These are phyloP conservation scores for Sinocyclocheilus anshuiensis DNA, from an alignment of 2,113 vertebrate species.

Conservation along the genomic window DNA sequence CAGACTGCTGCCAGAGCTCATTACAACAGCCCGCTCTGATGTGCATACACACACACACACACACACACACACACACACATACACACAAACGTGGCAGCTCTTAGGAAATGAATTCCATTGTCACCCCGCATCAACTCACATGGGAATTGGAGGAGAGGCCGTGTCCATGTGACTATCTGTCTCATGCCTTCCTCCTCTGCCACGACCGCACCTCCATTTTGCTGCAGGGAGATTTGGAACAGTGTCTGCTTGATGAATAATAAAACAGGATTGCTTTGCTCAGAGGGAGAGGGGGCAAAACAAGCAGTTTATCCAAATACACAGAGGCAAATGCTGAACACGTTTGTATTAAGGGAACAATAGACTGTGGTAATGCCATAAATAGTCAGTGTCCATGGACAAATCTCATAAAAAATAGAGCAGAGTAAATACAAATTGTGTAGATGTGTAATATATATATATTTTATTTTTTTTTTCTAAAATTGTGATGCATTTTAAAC, in stretches of 20 bases:
- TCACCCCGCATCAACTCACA: slow-evolving; percentile 56
- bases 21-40: slow-evolving; percentile 60
- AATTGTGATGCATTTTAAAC: too few relatives aligned
- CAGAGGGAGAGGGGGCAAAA: slow-evolving; percentile 11
- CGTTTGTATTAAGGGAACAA: slow-evolving; percentile 45
- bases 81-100: slow-evolving; percentile 35
- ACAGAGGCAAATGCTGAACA: slow-evolving; percentile 22
- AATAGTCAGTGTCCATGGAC: slow-evolving; percentile 37
- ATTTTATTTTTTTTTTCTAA: too few relatives aligned
- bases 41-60: slow-evolving; percentile 50
- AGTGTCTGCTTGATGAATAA: slow-evolving; percentile 60
- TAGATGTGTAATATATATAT: too few relatives aligned
- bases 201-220: slow-evolving; percentile 45
- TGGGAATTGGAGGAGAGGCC: slow-evolving; percentile 54
- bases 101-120: slow-evolving; percentile 61
- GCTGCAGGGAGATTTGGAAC: slow-evolving; percentile 58
- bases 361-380: slow-evolving; percentile 38
- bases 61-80: slow-evolving; percentile 38
- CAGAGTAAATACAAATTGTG: slow-evolving; percentile 31
- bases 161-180: slow-evolving; percentile 58
- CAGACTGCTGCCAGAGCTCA: slow-evolving; percentile 61
- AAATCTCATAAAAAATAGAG: slow-evolving; percentile 42
- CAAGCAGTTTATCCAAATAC: slow-evolving; percentile 41
- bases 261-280: slow-evolving; percentile 57
- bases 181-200: slow-evolving; percentile 44